Evolutionary conservation across 2,797 vertebrate genomes (phyloP).

Genomic region (Steatocranus sp.): DNA sequence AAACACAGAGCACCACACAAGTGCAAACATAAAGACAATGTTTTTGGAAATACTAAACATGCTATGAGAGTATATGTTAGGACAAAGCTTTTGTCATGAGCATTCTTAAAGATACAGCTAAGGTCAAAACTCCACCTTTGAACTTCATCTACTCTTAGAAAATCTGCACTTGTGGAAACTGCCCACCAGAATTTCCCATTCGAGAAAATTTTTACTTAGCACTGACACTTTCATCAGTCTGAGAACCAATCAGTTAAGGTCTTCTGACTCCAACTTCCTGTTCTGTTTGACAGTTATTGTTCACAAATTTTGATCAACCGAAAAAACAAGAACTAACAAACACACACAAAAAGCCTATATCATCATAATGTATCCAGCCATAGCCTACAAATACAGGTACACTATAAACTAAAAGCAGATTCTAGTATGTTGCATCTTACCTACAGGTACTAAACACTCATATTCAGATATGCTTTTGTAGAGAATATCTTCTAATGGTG

Average conservation of each 20-base stretch:
- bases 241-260: not conserved
- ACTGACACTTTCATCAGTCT: not conserved
- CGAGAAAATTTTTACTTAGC: not conserved
- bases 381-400: not conserved
- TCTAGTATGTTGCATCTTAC: not conserved
- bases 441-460: not conserved
- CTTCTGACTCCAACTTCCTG: not conserved
- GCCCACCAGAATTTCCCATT: not conserved
- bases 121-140: not conserved
- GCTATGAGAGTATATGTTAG: not conserved
- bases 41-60: not conserved
- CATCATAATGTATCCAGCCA: not conserved
- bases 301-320: not conserved
- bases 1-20: not conserved
- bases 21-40: not conserved
- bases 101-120: not conserved
- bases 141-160: not conserved
- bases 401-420: not conserved
- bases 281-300: not conserved
- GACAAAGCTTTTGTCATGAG: not conserved
- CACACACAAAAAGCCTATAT: not conserved
- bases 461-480: not conserved
- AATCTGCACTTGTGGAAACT: not conserved
- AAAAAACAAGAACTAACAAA: not conserved
- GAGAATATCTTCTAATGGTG: not conserved